A percentile compares a stretch with the other conserved stretches of the same genome.
phyloP scores from a whole-genome alignment of 35 echinoderm and acorn worm genomes.

The Ophioderma brevispina region DNA sequence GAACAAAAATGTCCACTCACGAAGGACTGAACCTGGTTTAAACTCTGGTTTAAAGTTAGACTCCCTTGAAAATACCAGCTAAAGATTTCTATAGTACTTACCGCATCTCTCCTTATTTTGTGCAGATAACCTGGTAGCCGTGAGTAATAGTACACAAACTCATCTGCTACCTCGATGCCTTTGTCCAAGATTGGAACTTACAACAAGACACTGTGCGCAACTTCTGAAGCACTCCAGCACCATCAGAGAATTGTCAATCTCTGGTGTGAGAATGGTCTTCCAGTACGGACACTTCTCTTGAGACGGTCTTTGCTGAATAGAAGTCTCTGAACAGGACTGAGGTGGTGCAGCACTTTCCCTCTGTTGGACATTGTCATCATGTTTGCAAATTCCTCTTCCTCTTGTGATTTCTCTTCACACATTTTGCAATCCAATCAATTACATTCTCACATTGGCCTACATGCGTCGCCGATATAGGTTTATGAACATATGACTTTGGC shows the following conservation, averaged over 20 bases:
- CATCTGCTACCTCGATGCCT: constrained; percentile 24
- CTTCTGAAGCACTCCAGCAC: constrained; percentile 30
- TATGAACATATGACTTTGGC: neutral
- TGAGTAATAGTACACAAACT: neutral
- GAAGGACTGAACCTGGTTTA: too few relatives aligned
- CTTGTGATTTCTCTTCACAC: neutral
- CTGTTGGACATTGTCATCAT: neutral
- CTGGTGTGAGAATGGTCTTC: neutral
- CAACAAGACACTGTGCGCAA: neutral
- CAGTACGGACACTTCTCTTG: too few relatives aligned
- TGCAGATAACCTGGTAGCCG: constrained; percentile 5
- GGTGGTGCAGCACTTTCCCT: neutral
- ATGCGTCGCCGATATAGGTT: neutral
- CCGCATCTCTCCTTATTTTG: neutral
- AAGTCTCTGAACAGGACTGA: neutral
- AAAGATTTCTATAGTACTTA: too few relatives aligned
- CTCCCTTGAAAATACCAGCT: too few relatives aligned
- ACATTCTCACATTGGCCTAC: neutral
- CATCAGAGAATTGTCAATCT: neutral
- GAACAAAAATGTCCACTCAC: too few relatives aligned
- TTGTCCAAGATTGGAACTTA: neutral
- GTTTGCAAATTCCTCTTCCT: neutral
- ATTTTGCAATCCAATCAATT: neutral
- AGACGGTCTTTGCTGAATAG: neutral
- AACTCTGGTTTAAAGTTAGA: too few relatives aligned